These are phyloP conservation scores for Cheilosia vernalis DNA, from an alignment of 2,888 invertebrate genomes.

Conservation along the genomic window DNA sequence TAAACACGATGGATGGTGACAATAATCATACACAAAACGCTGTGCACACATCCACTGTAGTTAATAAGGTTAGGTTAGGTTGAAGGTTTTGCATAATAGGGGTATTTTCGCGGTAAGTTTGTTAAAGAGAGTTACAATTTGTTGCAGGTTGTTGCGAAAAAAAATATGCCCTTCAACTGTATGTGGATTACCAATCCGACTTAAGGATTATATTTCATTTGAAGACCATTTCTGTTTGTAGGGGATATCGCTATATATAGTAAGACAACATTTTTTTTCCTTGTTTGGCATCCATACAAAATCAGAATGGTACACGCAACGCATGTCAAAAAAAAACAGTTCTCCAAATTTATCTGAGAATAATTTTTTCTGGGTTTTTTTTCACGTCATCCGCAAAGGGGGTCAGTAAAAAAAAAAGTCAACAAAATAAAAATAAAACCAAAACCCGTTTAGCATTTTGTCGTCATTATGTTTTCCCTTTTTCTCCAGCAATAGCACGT, in stretches of 20 bases:
- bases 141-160: too few species aligned
- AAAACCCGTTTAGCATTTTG: constrained; percentile 19
- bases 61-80: too few species aligned
- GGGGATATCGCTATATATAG: too few species aligned
- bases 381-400: not conserved
- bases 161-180: too few species aligned
- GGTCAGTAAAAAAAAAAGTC: not conserved
- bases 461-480: constrained; percentile 12
- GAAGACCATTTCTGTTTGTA: not conserved
- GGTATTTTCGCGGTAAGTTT: too few species aligned
- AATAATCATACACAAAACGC: too few species aligned
- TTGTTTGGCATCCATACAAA: constrained; percentile 30
- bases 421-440: not conserved
- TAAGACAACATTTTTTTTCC: not conserved
- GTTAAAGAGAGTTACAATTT: too few species aligned
- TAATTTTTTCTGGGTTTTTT: not conserved
- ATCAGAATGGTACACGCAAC: not conserved
- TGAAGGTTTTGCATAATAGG: too few species aligned
- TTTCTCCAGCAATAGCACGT: not conserved
- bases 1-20: too few species aligned
- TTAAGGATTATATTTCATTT: not conserved
- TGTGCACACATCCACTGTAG: too few species aligned
- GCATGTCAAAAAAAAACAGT: not conserved
- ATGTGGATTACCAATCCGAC: too few species aligned
- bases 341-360: not conserved